phyloP scores from a whole-genome alignment of 2,888 invertebrate genomes.

The Patella caerulea region DNA sequence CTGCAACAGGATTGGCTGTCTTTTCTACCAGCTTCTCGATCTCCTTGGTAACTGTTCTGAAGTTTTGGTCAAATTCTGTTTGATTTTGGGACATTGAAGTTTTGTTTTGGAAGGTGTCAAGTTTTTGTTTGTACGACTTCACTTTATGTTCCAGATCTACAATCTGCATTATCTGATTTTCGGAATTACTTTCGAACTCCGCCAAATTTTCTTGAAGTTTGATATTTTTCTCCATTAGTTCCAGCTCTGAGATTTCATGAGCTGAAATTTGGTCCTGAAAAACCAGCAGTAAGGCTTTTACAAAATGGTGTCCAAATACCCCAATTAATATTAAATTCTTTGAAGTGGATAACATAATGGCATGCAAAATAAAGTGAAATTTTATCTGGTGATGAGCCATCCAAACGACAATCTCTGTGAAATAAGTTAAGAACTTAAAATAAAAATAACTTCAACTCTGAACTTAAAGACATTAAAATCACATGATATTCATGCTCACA shows the following conservation, averaged over 20 bases:
- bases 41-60: slow-evolving; percentile 25
- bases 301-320: too few relatives aligned
- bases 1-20: neutral
- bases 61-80: slow-evolving; percentile 13
- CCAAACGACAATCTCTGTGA: too few relatives aligned
- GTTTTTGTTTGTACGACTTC: slow-evolving; percentile 22
- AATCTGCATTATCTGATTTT: slow-evolving; percentile 32
- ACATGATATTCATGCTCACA: too few relatives aligned
- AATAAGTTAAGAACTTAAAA: too few relatives aligned
- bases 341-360: too few relatives aligned
- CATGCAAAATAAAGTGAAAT: too few relatives aligned
- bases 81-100: neutral
- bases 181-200: slow-evolving; percentile 33
- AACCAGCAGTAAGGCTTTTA: neutral
- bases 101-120: slow-evolving; percentile 5
- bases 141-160: slow-evolving; percentile 32
- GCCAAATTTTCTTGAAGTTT: slow-evolving; percentile 33
- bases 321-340: too few relatives aligned
- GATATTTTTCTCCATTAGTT: slow-evolving; percentile 36
- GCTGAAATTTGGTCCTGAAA: slow-evolving; percentile 26
- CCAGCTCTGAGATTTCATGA: slow-evolving; percentile 28
- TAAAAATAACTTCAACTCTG: too few relatives aligned
- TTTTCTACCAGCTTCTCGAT: slow-evolving; percentile 30
- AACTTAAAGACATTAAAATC: too few relatives aligned
- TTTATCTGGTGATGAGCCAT: too few relatives aligned